A percentile compares a stretch with the other conserved stretches of the same genome.
Conservation (phyloP, 2,888 invertebrate species). For the Hemithea aestivaria region DNA sequence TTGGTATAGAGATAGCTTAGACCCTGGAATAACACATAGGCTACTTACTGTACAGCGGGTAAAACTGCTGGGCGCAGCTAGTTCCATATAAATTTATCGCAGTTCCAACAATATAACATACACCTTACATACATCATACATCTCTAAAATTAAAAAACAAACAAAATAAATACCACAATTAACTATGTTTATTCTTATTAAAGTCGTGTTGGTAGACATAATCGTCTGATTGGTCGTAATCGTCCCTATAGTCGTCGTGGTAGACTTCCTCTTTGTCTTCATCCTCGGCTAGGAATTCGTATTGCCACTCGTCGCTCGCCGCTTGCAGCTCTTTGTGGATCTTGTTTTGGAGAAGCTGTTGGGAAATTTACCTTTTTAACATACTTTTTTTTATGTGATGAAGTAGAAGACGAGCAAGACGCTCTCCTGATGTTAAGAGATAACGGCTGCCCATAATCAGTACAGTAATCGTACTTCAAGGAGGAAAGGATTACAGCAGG, state of each 20-base stretch:
- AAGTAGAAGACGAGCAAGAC: no score
- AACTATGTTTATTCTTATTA: slow-evolving; percentile 17
- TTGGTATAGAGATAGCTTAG: no score
- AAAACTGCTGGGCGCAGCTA: no score
- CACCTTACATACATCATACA: slow-evolving; percentile 1
- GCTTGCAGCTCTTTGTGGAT: slow-evolving; percentile 46
- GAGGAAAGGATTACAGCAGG: no score
- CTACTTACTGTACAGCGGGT: no score
- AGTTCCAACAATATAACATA: no score
- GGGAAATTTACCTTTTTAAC: slow-evolving; percentile 18
- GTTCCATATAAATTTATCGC: no score
- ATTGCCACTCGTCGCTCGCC: slow-evolving; percentile 32
- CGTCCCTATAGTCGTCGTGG: slow-evolving; percentile 27
- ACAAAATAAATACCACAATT: slow-evolving; percentile 4
- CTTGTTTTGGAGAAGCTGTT: slow-evolving; percentile 59
- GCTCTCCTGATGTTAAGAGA: no score
- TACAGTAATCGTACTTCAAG: no score
- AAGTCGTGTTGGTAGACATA: slow-evolving; percentile 30
- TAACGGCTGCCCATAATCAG: no score
- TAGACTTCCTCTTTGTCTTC: slow-evolving; percentile 42
- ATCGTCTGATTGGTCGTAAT: slow-evolving; percentile 39
- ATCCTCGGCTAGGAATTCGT: slow-evolving; percentile 23
- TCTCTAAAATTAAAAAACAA: slow-evolving; percentile 2
- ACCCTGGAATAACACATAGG: no score
- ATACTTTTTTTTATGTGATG: not conserved